phyloP scores from a whole-genome alignment of 2,113 vertebrate species.

The Notechis scutatus region DNA sequence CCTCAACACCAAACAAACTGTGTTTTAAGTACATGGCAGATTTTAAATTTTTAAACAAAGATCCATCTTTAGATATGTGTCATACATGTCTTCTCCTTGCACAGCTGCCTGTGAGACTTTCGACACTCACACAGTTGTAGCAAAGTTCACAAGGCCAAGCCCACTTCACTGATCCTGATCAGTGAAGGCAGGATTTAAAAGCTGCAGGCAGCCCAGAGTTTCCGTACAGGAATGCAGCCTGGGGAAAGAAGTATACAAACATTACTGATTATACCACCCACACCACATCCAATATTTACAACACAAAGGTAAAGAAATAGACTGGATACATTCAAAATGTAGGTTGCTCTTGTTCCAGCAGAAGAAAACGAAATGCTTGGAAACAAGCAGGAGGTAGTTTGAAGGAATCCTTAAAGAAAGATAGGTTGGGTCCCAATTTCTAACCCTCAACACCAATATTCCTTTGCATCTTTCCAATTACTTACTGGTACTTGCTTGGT shows the following conservation, averaged over 20 bases:
- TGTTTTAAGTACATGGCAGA: not conserved
- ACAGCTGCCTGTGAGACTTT: not conserved
- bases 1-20: not conserved
- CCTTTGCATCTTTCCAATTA: not conserved
- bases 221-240: not conserved
- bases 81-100: not conserved
- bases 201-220: not conserved
- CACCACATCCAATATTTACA: not conserved
- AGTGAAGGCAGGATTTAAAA: not conserved
- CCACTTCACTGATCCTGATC: not conserved
- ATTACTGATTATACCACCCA: not conserved
- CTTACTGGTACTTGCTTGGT: not conserved
- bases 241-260: not conserved
- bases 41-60: not conserved
- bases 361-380: not conserved
- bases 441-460: not conserved
- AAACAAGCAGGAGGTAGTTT: not conserved
- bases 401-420: not conserved
- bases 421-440: not conserved
- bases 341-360: not conserved
- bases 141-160: not conserved
- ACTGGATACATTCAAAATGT: not conserved
- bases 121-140: not conserved
- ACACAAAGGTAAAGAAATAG: not conserved
- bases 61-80: not conserved